Base-by-base conservation (phyloP, 2,797 vertebrate species). In the Craterocephalus amniculus region DNA sequence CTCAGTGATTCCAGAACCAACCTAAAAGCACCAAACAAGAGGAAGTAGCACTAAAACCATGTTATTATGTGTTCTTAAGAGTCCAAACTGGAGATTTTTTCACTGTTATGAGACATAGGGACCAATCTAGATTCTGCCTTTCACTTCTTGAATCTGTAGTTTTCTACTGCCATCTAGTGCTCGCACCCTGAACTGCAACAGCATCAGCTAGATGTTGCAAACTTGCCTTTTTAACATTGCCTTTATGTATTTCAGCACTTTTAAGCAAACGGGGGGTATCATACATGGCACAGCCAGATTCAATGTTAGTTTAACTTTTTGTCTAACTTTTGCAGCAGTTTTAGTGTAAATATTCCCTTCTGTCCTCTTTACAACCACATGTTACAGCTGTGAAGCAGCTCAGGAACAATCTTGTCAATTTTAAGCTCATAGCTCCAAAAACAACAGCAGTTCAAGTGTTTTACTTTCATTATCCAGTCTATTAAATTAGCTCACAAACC, bases 81-180 rank as follows among this genome's bases (percentile, higher is more conserved):
- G 56, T 69, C 38, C 55, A 32, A 0, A 56, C 24, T 65, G 31
- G 36, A 49, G 14, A n/a, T 63, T 67, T 14, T 43, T 4, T 27
- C n/a, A 3, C 35, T 58, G 63, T 55, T 24, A 2, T 10, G 57
- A 29, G 24, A 45, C 22, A 16, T 1, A n/a, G 45, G 74, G 36
- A 52, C 38, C 72, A 55, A 62, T n/a, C n/a, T n/a, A n/a, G n/a
- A n/a, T 1, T n/a, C 35, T 43, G 16, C n/a, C 13, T 6, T 14
- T 27, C 16, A 43, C 1, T 31, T 35, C 3, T 1, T 1, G 2
- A 6, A 73, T 54, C 63, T 2, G 29, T 40, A 32, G 77, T 65
- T 57, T 78, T 5, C 29, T 84, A 61, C 70, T 80, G 76, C 87
- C 91, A 91, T 77, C 92, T 93, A 78, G 77, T 86, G 91, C 22